Base-by-base conservation (phyloP, 2,888 invertebrate species). In the Cerceris ruficornis region DNA sequence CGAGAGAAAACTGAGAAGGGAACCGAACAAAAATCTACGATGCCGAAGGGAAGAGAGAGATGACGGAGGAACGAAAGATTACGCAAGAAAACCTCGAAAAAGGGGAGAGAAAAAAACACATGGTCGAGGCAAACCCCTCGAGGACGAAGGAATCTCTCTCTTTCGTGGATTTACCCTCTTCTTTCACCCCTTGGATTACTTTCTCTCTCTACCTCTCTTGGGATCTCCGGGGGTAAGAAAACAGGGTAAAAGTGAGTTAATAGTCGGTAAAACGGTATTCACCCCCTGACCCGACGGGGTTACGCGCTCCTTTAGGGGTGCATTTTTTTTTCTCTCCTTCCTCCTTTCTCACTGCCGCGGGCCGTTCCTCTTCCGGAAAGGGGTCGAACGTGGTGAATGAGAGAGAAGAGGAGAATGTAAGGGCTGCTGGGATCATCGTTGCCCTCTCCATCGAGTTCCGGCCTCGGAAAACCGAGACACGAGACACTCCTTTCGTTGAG, bases 251-350 rank as follows among this genome's bases (percentile, higher is more conserved):
- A 91, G 91, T 92, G 91, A 92, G 92, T 92, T 92, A 92, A 92
- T 92, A 92, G 92, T 92, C 90, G 92, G 92, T 92, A 92, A 92
- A 92, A 92, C 92, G 91, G 92, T 89, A 91, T 92, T 92, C 92
- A 91, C 88, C 89, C 89, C 77, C 86, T 91, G 91, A 92, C 91
- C 91, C 88, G 85, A 58, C 79, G 78, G 83, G 87, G 85, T 86
- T 87, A 67, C 82, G 83, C 73, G 70, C 74, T 75, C 52, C 74
- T 79, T 74, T 14, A 69, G 54, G 79, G 75, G 50, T 14, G 70
- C 54, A 43, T 62, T 69, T 71, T 67, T 76, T 66, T 67, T 70
- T 76, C 55, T 69, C 52, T 61, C 75, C 69, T 68, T 70, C 57
- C 68, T 70, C 80, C 50, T 74, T 79, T 77, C 75, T 83, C 81